These are phyloP conservation scores for Cygnus buccinator DNA, from an alignment of 2,113 vertebrate genomes.

Conservation along the genomic window DNA sequence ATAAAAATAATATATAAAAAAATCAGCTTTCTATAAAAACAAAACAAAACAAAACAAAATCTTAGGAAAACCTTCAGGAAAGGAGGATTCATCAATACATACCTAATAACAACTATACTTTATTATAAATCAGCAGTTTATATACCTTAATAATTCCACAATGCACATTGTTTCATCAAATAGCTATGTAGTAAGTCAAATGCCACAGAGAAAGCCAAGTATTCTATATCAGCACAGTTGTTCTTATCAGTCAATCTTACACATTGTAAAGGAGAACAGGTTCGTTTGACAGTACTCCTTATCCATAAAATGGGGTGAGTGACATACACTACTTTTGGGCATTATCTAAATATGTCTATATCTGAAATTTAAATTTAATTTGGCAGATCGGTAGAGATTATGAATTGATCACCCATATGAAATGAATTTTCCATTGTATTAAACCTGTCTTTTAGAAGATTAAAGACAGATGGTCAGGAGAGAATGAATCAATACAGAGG, in stretches of 20 bases:
- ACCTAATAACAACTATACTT: neutral
- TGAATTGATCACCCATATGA: neutral
- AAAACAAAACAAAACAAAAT: neutral
- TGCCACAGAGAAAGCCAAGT: neutral
- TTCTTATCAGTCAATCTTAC: neutral
- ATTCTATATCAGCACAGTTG: neutral
- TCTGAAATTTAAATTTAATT: neutral
- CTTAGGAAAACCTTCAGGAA: neutral
- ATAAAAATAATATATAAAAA: neutral
- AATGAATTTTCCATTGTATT: conserved; percentile 33
- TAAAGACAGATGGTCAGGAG: conserved; percentile 36
- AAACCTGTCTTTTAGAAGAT: conserved; percentile 26
- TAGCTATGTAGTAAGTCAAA: neutral
- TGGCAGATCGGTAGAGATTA: neutral
- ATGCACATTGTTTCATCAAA: neutral
- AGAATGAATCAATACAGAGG: conserved; percentile 7
- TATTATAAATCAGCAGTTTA: neutral
- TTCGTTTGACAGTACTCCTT: neutral
- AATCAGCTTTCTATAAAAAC: neutral
- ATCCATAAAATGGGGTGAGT: neutral
- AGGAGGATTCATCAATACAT: neutral
- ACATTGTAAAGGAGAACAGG: neutral
- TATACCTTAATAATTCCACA: neutral
- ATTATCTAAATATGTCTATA: neutral
- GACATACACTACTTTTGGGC: neutral